Evolutionary conservation across 2,113 vertebrate genomes (phyloP).

Genomic region (Poecile atricapillus): DNA sequence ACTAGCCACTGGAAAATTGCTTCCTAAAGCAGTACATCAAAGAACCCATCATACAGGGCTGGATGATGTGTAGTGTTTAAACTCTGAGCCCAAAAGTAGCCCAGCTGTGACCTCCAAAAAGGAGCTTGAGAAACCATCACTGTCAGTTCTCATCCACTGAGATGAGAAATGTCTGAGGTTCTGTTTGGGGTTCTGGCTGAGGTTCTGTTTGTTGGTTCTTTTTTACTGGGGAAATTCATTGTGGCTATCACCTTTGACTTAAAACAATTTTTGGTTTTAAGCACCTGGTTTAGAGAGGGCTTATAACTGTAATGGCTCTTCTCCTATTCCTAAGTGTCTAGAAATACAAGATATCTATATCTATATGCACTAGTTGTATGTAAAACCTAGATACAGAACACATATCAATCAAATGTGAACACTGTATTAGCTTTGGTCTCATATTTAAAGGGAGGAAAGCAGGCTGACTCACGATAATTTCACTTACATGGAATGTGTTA

Average conservation of each 20-base stretch:
- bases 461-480: background rate
- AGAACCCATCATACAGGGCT: background rate
- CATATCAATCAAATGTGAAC: background rate
- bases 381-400: background rate
- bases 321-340: background rate
- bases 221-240: background rate
- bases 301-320: background rate
- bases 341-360: background rate
- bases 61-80: background rate
- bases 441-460: background rate
- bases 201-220: background rate
- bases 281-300: background rate
- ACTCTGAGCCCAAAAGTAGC: background rate
- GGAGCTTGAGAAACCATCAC: background rate
- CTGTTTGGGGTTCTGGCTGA: background rate
- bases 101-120: background rate
- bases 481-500: background rate
- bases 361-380: accelerated
- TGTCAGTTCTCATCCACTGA: background rate
- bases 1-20: background rate
- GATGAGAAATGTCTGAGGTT: too few relatives aligned
- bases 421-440: background rate
- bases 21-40: background rate
- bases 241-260: background rate
- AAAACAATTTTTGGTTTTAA: background rate